Evolutionary conservation across 2,888 invertebrate genomes (phyloP).

Genomic region (Lasioglossum leucozonium): DNA sequence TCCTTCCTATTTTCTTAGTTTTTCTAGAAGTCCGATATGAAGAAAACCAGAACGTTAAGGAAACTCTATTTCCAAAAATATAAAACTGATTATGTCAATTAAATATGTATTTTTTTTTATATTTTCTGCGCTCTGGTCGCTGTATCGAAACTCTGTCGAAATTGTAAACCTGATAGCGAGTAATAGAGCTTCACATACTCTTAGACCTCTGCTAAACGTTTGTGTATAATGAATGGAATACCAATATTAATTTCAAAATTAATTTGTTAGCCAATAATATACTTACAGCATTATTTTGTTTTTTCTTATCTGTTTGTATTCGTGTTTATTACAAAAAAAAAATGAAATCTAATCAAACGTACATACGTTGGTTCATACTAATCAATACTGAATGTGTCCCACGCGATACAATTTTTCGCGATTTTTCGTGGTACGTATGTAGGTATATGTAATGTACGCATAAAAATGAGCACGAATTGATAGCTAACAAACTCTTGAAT

Average conservation of each 20-base stretch:
- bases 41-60: too few relatives aligned
- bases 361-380: background rate
- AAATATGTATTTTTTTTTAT: background rate
- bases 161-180: background rate
- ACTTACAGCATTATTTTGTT: background rate
- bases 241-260: too few relatives aligned
- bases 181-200: background rate
- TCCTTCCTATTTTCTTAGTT: too few relatives aligned
- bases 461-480: background rate
- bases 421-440: background rate
- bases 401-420: too few relatives aligned
- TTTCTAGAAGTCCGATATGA: too few relatives aligned
- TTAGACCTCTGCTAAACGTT: too few relatives aligned
- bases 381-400: background rate
- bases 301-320: background rate
- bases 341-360: background rate
- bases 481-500: background rate
- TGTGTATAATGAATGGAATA: too few relatives aligned
- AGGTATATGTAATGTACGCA: background rate
- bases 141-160: background rate
- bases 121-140: background rate
- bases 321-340: background rate
- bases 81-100: too few relatives aligned
- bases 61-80: too few relatives aligned
- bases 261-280: too few relatives aligned